Base-by-base conservation (phyloP, 2,797 vertebrate genomes). In the Linurgus olivaceus region DNA sequence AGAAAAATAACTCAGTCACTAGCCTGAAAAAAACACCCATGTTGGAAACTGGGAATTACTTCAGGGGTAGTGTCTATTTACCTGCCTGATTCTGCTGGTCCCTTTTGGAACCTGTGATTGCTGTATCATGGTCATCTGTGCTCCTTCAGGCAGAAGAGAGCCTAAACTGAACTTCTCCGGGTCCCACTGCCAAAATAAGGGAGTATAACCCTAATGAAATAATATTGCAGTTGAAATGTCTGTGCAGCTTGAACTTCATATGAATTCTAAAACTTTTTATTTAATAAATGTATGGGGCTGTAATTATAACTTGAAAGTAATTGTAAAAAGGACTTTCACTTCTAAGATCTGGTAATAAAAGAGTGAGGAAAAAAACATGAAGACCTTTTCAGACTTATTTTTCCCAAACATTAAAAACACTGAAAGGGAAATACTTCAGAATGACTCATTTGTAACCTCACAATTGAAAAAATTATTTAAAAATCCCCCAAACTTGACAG, bases 391-490 rank as follows among this genome's bases (percentile, higher is more conserved):
- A 84, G 52, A 84, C 88, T 94, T 94, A 78, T 68, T 96, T 83
- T 79, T 73, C 77, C 26, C 57, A 84, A 88, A 84, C 40, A 66
- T 88, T 75, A 62, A 88, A 93, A 89, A 85, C 90, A 91, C 25
- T 55, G 29, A 75, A 94, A 82, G 88, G 85, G 31, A 83, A 95
- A 86, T 59, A 80, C 54, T 96, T 72, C 58, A 40, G 70, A 95
- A 90, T 88, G 52, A 93, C 48, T 94, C 37, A 84, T 79, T 95
- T 73, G 61, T 81, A 96, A 94, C 50, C 37, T 92, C 55, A 78
- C 58, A 87, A 85, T 74, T 78, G 88, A 95, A 95, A 91, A 96
- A 96, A 96, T 42, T 94, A 84, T 77, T 93, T 83, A 35, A 83
- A 94, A 96, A 88, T 75, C 78, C 81, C 65, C 80, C 59, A 72